These are phyloP conservation scores for Conus ventricosus DNA, from an alignment of 1,140 invertebrate species.

Conservation along the genomic window DNA sequence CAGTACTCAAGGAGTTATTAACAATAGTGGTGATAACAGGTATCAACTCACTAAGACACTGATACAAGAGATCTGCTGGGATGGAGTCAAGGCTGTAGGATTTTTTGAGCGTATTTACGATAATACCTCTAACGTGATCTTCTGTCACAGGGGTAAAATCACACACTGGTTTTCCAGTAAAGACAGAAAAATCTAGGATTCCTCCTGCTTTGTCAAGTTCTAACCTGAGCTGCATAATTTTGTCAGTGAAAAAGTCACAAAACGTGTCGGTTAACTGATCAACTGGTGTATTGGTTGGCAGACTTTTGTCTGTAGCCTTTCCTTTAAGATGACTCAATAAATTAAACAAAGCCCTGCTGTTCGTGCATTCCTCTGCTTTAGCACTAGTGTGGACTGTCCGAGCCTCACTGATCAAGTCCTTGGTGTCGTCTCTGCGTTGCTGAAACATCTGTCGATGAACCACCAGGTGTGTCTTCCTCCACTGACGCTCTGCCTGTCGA, in stretches of 20 bases:
- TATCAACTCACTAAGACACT: no score
- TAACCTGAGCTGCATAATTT: no score
- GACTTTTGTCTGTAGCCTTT: background rate
- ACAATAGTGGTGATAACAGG: no score
- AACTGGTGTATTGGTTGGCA: background rate
- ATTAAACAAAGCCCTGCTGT: background rate
- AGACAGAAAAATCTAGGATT: background rate
- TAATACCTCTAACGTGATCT: background rate
- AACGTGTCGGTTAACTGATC: background rate
- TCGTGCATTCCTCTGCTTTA: background rate
- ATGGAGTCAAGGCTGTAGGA: constrained; percentile 43
- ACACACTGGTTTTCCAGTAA: background rate
- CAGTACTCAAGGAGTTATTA: no score
- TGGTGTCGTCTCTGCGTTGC: no score
- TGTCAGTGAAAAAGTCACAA: no score
- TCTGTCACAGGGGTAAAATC: background rate
- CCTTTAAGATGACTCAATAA: background rate
- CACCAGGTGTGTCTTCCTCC: no score
- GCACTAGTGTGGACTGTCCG: background rate
- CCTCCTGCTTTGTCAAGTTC: background rate
- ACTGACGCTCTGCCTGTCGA: no score
- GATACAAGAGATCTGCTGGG: background rate
- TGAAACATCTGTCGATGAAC: no score
- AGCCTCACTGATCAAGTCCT: no score
- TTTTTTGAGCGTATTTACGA: background rate